phyloP scores from a whole-genome alignment of 1,140 invertebrate species.

The Drosophila kikkawai region DNA sequence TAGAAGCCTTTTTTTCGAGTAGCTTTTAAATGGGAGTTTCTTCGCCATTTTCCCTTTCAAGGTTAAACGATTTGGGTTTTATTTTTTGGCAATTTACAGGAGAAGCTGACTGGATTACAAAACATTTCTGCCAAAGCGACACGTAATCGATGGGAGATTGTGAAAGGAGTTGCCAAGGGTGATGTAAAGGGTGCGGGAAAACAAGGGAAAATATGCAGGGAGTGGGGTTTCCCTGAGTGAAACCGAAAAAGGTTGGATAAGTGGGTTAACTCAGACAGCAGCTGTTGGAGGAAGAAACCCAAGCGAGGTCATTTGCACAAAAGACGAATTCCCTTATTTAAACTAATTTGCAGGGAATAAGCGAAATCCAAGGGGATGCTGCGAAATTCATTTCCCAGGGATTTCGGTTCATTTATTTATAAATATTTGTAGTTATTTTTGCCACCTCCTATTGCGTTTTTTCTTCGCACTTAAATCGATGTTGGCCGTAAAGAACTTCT shows the following conservation, averaged over 20 bases:
- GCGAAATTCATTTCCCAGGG: background rate
- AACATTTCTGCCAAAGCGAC: slow-evolving; percentile 29
- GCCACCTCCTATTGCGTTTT: too few species aligned
- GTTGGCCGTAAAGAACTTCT: slow-evolving; percentile 20
- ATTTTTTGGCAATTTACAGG: slow-evolving; percentile 43
- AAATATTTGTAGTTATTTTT: slow-evolving; percentile 32
- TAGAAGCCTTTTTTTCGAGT: background rate
- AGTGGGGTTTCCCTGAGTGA: background rate
- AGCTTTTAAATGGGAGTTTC: slow-evolving; percentile 2
- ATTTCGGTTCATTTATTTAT: slow-evolving; percentile 28
- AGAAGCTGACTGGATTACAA: slow-evolving; percentile 46
- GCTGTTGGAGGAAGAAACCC: background rate
- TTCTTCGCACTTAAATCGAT: slow-evolving; percentile 7
- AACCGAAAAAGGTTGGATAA: background rate
- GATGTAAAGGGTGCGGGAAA: slow-evolving; percentile 19
- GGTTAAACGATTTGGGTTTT: slow-evolving; percentile 54
- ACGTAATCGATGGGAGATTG: slow-evolving; percentile 43
- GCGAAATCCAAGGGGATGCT: background rate
- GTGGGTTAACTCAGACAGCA: slow-evolving; percentile 8
- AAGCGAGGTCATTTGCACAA: slow-evolving; percentile 15
- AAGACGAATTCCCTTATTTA: slow-evolving; percentile 11
- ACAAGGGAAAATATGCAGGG: background rate
- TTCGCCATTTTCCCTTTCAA: slow-evolving; percentile 42
- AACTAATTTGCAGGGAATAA: slow-evolving; percentile 10
- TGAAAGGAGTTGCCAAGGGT: slow-evolving; percentile 19